Percentiles rank a stretch among this genome's conserved stretches.
These are phyloP conservation scores for Notarius quadriscutis DNA, from an alignment of 2,113 vertebrate species.

Conservation along the genomic window DNA sequence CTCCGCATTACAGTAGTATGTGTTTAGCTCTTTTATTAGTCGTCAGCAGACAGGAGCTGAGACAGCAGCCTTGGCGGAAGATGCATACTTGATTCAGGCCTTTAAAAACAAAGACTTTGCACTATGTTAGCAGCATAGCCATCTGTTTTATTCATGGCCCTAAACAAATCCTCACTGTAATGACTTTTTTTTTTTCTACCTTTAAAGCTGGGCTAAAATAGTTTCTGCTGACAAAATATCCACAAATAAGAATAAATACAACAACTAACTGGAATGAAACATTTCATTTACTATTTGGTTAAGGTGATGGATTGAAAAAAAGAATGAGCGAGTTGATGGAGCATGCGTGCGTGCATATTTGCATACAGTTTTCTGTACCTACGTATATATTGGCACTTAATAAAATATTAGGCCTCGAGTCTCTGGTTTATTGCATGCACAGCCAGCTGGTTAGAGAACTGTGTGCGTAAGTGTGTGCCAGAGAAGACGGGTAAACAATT, in stretches of 20 bases:
- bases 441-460: conserved; percentile 53
- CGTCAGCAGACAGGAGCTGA: conserved; percentile 27
- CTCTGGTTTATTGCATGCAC: conserved; percentile 63
- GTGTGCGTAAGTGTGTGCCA: conserved; percentile 49
- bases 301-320: conserved; percentile 17
- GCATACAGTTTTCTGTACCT: conserved; percentile 49
- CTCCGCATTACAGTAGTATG: conserved; percentile 22
- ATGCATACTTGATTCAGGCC: conserved; percentile 48
- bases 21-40: conserved; percentile 56
- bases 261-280: conserved; percentile 3
- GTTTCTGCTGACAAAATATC: conserved; percentile 49
- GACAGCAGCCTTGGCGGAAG: conserved; percentile 42
- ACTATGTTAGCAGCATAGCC: conserved; percentile 41
- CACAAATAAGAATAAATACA: conserved; percentile 47
- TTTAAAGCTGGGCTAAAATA: conserved; percentile 35
- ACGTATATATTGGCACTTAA: conserved; percentile 61
- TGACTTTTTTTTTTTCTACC: conserved; percentile 40
- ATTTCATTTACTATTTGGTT: conserved; percentile 1
- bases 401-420: conserved; percentile 71
- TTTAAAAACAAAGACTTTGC: conserved; percentile 52
- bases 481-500: conserved; percentile 62
- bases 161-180: conserved; percentile 45
- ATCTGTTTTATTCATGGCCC: conserved; percentile 53
- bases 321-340: neutral
- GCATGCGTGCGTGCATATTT: neutral